Percentiles rank a stretch among this genome's conserved stretches.
phyloP scores from a whole-genome alignment of 2,797 vertebrate genomes.

The Arrhamphus sclerolepis region DNA sequence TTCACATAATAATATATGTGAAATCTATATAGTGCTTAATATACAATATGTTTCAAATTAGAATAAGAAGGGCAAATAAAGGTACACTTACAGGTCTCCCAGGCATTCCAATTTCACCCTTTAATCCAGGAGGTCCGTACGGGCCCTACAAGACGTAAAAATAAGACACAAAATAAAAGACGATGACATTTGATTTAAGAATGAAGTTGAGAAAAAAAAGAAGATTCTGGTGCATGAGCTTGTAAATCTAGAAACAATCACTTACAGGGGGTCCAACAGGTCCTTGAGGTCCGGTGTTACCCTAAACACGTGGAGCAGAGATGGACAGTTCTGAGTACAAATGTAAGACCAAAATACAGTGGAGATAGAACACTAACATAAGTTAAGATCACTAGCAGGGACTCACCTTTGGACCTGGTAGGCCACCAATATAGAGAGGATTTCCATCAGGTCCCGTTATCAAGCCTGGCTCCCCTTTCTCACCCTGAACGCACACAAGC shows the following conservation, averaged over 20 bases:
- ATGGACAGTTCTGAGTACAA: conserved; percentile 6
- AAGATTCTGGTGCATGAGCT: background rate
- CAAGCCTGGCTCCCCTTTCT: conserved; percentile 90
- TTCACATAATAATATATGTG: background rate
- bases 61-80: background rate
- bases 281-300: conserved; percentile 76
- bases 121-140: conserved; percentile 82
- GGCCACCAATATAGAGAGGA: conserved; percentile 57
- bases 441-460: conserved; percentile 85
- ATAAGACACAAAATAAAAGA: conserved; percentile 1
- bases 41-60: background rate
- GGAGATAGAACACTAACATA: no score
- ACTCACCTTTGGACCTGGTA: conserved; percentile 72
- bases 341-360: background rate
- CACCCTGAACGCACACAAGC: conserved; percentile 80
- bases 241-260: background rate
- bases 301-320: conserved; percentile 53
- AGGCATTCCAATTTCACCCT: conserved; percentile 97
- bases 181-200: no score
- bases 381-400: background rate
- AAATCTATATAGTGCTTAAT: background rate
- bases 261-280: conserved; percentile 80
- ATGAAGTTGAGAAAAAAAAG: background rate
- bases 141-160: conserved; percentile 66
- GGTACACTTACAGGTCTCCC: conserved; percentile 90